phyloP scores from a whole-genome alignment of 2,888 invertebrate species.

The Stratiomys singularior region DNA sequence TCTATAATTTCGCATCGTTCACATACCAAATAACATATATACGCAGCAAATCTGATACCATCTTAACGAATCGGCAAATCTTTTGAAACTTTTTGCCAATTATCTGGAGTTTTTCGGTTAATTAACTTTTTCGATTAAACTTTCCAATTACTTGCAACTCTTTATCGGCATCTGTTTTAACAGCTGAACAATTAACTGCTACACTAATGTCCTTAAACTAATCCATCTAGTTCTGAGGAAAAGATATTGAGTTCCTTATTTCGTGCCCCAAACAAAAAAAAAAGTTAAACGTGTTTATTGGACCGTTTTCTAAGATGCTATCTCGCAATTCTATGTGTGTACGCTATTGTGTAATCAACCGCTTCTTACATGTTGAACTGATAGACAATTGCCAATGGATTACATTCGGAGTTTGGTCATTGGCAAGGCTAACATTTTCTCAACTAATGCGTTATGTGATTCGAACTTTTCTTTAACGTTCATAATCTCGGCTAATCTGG shows the following conservation, averaged over 20 bases:
- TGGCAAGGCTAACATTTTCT: not conserved
- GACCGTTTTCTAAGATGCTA: conserved; percentile 29
- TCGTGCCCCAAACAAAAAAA: conserved; percentile 29
- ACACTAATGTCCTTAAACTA: conserved; percentile 23
- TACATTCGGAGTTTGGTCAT: conserved; percentile 30
- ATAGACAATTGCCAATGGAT: conserved; percentile 36
- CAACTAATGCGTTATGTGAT: not conserved
- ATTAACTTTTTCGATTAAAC: conserved; percentile 9
- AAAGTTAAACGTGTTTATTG: conserved; percentile 34
- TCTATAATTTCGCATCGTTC: too few species aligned
- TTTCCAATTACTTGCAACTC: conserved; percentile 23
- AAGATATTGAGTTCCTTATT: conserved; percentile 6
- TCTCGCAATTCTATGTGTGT: not conserved
- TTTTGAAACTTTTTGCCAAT: not conserved
- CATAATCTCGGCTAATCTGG: conserved; percentile 48
- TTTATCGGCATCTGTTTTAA: conserved; percentile 24
- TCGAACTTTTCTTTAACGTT: conserved; percentile 29
- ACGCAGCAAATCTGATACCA: too few species aligned
- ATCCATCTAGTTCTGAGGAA: conserved; percentile 31
- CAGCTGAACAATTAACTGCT: conserved; percentile 17
- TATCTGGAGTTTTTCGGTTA: not conserved
- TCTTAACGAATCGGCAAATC: too few species aligned
- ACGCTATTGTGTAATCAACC: conserved; percentile 2
- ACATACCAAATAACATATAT: too few species aligned
- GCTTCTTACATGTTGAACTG: conserved; percentile 4